Base-by-base conservation (phyloP, 2,888 invertebrate species). In the Zhuqinia jingwanae region DNA sequence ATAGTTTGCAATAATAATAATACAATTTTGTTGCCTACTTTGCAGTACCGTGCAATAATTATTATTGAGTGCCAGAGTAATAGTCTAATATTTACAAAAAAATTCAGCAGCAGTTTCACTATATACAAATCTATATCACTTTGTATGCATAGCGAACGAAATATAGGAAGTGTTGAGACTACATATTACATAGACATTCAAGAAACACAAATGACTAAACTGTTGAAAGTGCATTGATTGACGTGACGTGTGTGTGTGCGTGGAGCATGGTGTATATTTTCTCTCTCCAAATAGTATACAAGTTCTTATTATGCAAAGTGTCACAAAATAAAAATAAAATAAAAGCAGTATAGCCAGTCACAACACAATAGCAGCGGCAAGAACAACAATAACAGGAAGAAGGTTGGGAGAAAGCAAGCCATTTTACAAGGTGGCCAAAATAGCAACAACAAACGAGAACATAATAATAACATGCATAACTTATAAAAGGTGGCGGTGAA, bases 151-250 rank as follows among this genome's bases (percentile, higher is more conserved):
- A n/a, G n/a, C n/a, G n/a, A n/a, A n/a, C n/a, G n/a, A n/a, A n/a
- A n/a, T n/a, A n/a, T n/a, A n/a, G n/a, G n/a, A n/a, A n/a, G n/a
- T n/a, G n/a, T n/a, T n/a, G n/a, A n/a, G n/a, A n/a, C n/a, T n/a
- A n/a, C n/a, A n/a, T n/a, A n/a, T n/a, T n/a, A n/a, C n/a, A n/a
- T n/a, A n/a, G n/a, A n/a, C n/a, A n/a, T n/a, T n/a, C n/a, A n/a
- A 47, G 50, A 27, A 73, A 11, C 50, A 17, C 13, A 10, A 60
- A 60, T 20, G 17, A 42, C 42, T 77, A 77, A 77, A 58, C 77
- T 77, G 77, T 77, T 77, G 77, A 58, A 30, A 30, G 65, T 22
- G 36, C 0, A 65, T 65, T 65, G 65, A 65, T 36, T 65, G 65
- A 65, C 63, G 63, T 63, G 30, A 20, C 60, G 60, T 60, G 25